Base-by-base conservation (phyloP, 2,888 invertebrate species). In the Drosophila pullipes region DNA sequence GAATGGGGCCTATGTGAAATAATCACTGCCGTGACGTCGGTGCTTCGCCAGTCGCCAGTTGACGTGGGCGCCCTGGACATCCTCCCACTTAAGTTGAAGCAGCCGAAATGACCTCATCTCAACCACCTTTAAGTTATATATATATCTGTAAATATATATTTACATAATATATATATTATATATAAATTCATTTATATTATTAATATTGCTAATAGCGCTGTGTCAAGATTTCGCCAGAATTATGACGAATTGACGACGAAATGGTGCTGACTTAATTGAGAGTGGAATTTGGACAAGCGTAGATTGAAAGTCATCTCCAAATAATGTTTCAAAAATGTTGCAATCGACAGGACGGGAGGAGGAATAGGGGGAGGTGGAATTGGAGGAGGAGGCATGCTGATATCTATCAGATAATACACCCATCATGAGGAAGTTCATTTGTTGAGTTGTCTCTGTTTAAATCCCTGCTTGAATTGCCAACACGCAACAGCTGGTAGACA, bases 21-120 rank as follows among this genome's bases (percentile, higher is more conserved):
- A 75, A 75, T 64, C 65, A 71, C 68, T 54, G 77, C 67, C 68
- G 58, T 83, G 86, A 83, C 83, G 83, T 83, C 52, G 57, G 59
- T 62, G 47, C 47, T 47, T 41, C 28, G 28, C 55, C 52, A 33
- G 31, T 58, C 28, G 37, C 13, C 41, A 59, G 44, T 31, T 35
- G 31, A 55, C 44, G 71, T 73, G 62, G 71, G 71, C 58, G 70
- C 53, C 41, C 50, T 55, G 66, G 50, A 55, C 35, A 28, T 28
- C n/a, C 28, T 55, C 18, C 25, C 37, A 28, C 18, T 16, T 39
- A 39, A 39, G n/a, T 39, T 57, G 7, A 28, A 16, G 31, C 41
- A 22, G n/a, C 30, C 9, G 7, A 22, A 63, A 44, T 33, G 37
- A 28, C 30, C 67, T 67, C 67, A 41, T 49, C 28, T 18, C 37